Evolutionary conservation across 1,140 invertebrate genomes (phyloP).

Genomic region (Drosophila oshimai): DNA sequence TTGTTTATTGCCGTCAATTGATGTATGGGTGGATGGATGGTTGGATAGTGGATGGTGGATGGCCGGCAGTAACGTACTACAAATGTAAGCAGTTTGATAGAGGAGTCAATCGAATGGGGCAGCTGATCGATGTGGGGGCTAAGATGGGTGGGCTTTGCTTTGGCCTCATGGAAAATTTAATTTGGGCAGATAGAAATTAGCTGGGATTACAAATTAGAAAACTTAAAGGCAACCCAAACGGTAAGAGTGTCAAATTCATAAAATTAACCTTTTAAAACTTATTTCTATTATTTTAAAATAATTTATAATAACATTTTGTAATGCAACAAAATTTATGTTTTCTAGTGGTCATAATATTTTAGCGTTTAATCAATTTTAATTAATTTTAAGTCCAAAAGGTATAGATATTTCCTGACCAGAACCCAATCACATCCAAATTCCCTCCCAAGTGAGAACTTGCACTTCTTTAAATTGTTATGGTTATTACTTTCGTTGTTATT

Average conservation of each 20-base stretch:
- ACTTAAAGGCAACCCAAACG: no score
- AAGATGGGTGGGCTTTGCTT: not conserved
- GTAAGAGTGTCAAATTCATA: no score
- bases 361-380: no score
- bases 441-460: not conserved
- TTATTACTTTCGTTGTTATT: not conserved
- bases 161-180: not conserved
- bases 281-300: no score
- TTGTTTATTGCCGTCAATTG: constrained; percentile 68
- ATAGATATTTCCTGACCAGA: not conserved
- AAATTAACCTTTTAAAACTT: no score
- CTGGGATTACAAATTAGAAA: no score
- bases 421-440: not conserved
- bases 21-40: constrained; percentile 52
- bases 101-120: not conserved
- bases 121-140: not conserved
- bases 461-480: constrained; percentile 6
- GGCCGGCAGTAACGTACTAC: not conserved
- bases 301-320: no score
- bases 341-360: no score
- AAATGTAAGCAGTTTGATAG: constrained; percentile 1
- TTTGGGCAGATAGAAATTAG: not conserved
- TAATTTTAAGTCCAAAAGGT: no score
- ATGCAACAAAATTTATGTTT: no score
- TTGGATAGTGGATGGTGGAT: constrained; percentile 6